Percentiles rank a stretch among this genome's conserved stretches.
phyloP scores from a whole-genome alignment of 2,113 vertebrate species.

The Eidolon helvum region DNA sequence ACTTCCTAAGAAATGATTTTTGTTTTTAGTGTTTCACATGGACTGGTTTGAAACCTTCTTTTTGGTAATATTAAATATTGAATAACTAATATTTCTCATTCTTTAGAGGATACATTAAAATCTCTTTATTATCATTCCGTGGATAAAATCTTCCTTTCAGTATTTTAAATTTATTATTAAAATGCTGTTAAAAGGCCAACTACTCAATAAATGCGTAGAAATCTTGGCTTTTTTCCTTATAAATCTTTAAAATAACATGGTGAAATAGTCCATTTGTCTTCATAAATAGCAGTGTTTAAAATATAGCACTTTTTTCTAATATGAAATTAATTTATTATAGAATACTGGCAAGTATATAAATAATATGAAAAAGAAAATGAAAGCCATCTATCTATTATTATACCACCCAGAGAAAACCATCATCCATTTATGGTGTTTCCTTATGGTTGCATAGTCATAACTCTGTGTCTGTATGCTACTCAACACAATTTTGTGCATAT shows the following conservation, averaged over 20 bases:
- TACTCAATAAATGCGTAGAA: neutral
- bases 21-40: neutral
- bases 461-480: neutral
- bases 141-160: neutral
- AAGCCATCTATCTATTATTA: neutral
- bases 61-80: constrained; percentile 27
- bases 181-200: neutral
- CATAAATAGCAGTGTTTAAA: neutral
- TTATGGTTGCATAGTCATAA: neutral
- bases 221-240: neutral
- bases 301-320: neutral
- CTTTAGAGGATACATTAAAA: neutral
- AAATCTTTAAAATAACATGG: neutral
- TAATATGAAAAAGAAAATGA: neutral
- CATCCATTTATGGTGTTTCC: neutral
- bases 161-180: constrained; percentile 4
- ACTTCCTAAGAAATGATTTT: neutral
- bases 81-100: constrained; percentile 15
- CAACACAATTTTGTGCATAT: neutral
- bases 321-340: neutral
- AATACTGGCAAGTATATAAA: neutral
- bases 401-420: neutral
- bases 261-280: neutral
- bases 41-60: neutral
- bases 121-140: neutral